Percentiles rank a stretch among this genome's conserved stretches.
These are phyloP conservation scores for Phrynocephalus guinanensis DNA, from an alignment of 2,797 vertebrate genomes.

Conservation along the genomic window DNA sequence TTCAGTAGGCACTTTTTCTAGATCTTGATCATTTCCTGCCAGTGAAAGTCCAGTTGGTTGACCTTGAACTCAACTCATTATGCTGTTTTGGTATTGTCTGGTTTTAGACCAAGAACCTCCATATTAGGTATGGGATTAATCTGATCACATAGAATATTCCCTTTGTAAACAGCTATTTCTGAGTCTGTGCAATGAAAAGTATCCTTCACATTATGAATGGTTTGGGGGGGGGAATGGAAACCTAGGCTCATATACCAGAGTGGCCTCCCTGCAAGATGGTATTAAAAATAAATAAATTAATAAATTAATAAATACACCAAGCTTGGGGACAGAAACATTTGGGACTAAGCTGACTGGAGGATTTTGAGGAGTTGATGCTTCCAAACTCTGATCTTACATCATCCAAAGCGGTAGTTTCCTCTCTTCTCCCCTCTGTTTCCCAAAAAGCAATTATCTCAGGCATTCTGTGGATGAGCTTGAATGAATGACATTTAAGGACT, in stretches of 20 bases:
- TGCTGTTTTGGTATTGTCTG: background rate
- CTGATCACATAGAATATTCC: background rate
- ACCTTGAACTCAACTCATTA: background rate
- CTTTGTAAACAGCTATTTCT: background rate
- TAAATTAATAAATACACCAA: background rate
- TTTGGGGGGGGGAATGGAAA: too few relatives aligned
- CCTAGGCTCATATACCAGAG: background rate
- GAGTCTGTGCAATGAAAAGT: background rate
- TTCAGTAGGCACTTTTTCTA: background rate
- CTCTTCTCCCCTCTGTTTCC: background rate
- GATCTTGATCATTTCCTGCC: background rate
- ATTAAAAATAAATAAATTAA: too few relatives aligned
- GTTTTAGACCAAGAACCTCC: background rate
- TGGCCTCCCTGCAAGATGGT: too few relatives aligned
- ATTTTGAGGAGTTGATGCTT: too few relatives aligned
- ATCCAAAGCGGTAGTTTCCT: background rate
- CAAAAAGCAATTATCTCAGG: background rate
- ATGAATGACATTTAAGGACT: too few relatives aligned
- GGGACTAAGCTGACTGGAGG: too few relatives aligned
- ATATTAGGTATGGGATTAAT: background rate
- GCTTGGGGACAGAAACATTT: background rate
- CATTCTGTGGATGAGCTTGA: background rate
- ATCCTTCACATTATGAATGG: background rate
- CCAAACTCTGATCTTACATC: background rate
- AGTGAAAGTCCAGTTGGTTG: background rate